A percentile compares a stretch with the other conserved stretches of the same genome.
phyloP scores from a whole-genome alignment of 2,888 invertebrate species.

The Eugnorisma glareosa region DNA sequence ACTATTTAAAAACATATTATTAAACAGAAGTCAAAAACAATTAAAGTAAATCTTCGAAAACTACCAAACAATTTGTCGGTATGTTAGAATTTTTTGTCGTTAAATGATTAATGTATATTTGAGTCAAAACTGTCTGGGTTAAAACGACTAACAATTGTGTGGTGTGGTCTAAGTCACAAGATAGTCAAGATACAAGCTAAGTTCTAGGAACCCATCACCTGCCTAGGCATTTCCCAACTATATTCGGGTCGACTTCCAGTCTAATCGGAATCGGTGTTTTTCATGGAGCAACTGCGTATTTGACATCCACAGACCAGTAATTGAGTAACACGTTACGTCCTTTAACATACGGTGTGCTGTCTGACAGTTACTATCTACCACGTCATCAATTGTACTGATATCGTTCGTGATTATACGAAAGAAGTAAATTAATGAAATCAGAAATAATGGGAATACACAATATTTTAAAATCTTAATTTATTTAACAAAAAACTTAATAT shows the following conservation, averaged over 20 bases:
- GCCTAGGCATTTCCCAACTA: background rate
- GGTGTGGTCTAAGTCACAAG: constrained; percentile 63
- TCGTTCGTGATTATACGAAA: background rate
- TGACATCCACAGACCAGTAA: background rate
- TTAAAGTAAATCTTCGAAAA: constrained; percentile 60
- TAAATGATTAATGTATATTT: constrained; percentile 70
- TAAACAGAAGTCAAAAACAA: constrained; percentile 69
- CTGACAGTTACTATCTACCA: background rate
- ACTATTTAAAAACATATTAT: constrained; percentile 8
- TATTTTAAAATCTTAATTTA: background rate
- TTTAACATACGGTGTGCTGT: too few relatives aligned
- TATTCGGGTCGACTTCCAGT: background rate
- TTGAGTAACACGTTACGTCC: background rate
- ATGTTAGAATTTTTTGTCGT: constrained; percentile 67
- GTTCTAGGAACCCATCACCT: background rate
- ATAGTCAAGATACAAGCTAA: background rate
- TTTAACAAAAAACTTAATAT: background rate
- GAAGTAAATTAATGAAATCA: background rate
- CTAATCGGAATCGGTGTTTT: background rate
- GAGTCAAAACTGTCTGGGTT: constrained; percentile 41
- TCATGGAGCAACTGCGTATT: background rate
- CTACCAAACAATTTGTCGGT: constrained; percentile 75
- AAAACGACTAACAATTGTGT: constrained; percentile 32
- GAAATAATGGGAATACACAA: background rate
- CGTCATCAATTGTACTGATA: background rate